A percentile compares a stretch with the other conserved stretches of the same genome.
Evolutionary conservation across 2,797 vertebrate species (phyloP).

Genomic region (Chloroceryle inda): DNA sequence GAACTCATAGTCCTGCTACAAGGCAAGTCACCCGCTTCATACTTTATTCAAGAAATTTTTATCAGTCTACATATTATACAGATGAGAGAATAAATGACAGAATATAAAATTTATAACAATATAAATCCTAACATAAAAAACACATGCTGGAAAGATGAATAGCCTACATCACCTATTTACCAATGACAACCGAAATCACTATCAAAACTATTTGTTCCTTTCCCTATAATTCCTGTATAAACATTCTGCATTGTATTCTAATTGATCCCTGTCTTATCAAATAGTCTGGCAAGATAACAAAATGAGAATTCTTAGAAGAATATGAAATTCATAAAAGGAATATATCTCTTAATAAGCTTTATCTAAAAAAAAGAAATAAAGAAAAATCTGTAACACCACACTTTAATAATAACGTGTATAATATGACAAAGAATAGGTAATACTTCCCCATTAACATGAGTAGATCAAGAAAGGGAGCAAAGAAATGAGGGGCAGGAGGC

Average conservation of each 20-base stretch:
- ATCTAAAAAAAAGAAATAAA: not conserved
- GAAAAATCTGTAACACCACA: too few species aligned
- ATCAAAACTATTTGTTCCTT: not conserved
- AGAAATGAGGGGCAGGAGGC: not conserved
- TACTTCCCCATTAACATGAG: not conserved
- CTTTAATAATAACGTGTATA: not conserved
- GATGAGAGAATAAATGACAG: not conserved
- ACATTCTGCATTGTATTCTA: not conserved
- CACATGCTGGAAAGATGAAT: rapidly evolving
- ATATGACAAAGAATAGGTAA: not conserved
- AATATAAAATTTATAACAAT: rapidly evolving
- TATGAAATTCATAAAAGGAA: not conserved
- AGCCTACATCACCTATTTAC: not conserved
- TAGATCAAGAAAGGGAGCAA: not conserved
- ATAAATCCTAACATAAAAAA: not conserved
- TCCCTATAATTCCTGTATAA: not conserved
- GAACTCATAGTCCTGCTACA: not conserved
- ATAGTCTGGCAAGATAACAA: not conserved
- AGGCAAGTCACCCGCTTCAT: rapidly evolving
- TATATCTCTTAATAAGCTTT: not conserved
- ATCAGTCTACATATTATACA: not conserved
- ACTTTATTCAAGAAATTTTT: not conserved
- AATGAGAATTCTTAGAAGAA: not conserved
- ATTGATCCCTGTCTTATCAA: not conserved
- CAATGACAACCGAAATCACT: not conserved